Base-by-base conservation (phyloP, 2,888 invertebrate species). In the Gryllus longicercus region DNA sequence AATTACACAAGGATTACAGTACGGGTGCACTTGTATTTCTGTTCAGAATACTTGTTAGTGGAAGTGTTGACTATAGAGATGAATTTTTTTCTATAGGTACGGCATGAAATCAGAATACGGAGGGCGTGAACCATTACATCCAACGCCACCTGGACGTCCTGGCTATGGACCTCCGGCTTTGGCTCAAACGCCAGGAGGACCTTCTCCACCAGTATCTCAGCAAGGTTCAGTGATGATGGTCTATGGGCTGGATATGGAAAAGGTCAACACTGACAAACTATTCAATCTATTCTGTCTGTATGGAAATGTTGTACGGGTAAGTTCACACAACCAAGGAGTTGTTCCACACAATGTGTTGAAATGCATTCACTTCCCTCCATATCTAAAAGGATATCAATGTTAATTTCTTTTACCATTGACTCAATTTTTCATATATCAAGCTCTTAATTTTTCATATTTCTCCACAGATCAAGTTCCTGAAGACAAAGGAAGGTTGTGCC, bases 201-300 rank as follows among this genome's bases (percentile, higher is more conserved):
- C 82, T 74, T 79, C 77, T 74, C 80, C 83, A 75, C 76, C 79
- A 16, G 82, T 80, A 23, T 80, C 82, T 23, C 82, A 88, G 85
- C 93, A 95, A 86, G 96, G 95, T 79, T 94, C 96, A 78, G 98
- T 99, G 82, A 94, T 98, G 90, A 98, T 99, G 98, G 97, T 99
- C 81, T 99, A 99, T 89, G 98, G 98, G 3, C 90, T 99, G 83
- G 96, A 97, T 87, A 94, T 95, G 80, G 93, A 95, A 85, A 95
- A 96, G 85, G 95, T 97, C 87, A 99, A 98, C 88, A 95, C 97
- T 83, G 98, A 98, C 86, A 93, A 95, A 85, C 91, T 99, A 82
- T 99, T 99, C 92, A 99, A 99, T 89, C 90, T 99, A 85, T 96
- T 99, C 90, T 99, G 99, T 89, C 92, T 99, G 83, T 99, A 99